Evolutionary conservation across 2,888 invertebrate species (phyloP).

Genomic region (Netelia melanura): DNA sequence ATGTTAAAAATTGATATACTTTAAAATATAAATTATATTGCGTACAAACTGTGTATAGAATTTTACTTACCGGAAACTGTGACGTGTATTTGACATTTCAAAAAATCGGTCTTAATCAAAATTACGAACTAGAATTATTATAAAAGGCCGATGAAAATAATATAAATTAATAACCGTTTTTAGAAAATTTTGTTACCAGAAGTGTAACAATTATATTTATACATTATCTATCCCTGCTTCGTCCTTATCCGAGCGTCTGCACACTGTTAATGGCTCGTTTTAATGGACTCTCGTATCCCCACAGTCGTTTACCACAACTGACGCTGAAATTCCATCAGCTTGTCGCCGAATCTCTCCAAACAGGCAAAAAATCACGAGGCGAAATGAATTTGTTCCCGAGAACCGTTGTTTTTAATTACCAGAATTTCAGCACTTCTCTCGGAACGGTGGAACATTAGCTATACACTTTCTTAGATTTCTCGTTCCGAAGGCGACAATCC

Average conservation of each 20-base stretch:
- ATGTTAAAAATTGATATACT: too few species aligned
- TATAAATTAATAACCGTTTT: too few species aligned
- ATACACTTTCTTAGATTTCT: slow-evolving; percentile 3
- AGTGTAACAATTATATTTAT: too few species aligned
- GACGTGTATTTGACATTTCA: too few species aligned
- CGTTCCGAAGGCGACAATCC: slow-evolving; percentile 26
- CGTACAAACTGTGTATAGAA: too few species aligned
- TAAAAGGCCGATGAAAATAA: too few species aligned
- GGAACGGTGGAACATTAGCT: background rate
- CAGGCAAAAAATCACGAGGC: slow-evolving; percentile 54
- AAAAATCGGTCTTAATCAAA: too few species aligned
- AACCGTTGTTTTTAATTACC: slow-evolving; percentile 43
- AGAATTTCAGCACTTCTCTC: slow-evolving; percentile 52
- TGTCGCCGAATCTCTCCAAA: slow-evolving; percentile 72
- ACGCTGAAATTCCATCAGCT: slow-evolving; percentile 71
- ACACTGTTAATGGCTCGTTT: background rate
- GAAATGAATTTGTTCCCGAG: slow-evolving; percentile 56
- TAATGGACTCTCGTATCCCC: background rate
- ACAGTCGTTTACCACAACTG: slow-evolving; percentile 55
- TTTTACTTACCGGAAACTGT: too few species aligned
- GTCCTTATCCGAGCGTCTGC: background rate
- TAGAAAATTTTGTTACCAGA: too few species aligned
- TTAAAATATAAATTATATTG: too few species aligned
- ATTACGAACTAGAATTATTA: too few species aligned
- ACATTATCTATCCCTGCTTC: too few species aligned